A percentile compares a stretch with the other conserved stretches of the same genome.
Conservation (phyloP, 2,888 invertebrate species). For the Corbicula japonica region DNA sequence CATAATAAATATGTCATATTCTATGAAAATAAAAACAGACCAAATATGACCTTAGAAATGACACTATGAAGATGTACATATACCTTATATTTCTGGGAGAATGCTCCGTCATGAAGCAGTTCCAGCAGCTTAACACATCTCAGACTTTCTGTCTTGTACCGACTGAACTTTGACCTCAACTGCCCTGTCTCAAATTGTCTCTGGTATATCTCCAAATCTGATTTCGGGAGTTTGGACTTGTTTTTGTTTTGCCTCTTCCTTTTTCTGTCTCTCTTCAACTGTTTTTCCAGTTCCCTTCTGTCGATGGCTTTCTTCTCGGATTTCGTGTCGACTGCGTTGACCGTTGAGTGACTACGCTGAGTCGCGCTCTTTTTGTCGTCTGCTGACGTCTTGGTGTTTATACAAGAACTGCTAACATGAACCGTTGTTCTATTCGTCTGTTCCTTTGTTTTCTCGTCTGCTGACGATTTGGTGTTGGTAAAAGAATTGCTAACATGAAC, state of each 20-base stretch:
- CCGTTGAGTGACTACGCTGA: constrained; percentile 9
- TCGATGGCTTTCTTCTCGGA: neutral
- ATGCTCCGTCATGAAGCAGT: constrained; percentile 47
- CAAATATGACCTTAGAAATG: no score
- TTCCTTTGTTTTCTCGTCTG: neutral
- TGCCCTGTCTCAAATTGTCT: constrained; percentile 39
- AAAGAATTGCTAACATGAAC: constrained; percentile 20
- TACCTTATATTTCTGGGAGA: constrained; percentile 53
- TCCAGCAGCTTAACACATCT: constrained; percentile 33
- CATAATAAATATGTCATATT: no score
- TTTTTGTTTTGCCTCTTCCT: constrained; percentile 22
- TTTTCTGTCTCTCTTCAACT: constrained; percentile 5
- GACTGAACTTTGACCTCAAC: constrained; percentile 51
- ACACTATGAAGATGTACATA: no score
- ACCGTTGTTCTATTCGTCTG: constrained; percentile 2
- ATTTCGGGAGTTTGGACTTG: constrained; percentile 27
- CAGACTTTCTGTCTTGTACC: constrained; percentile 53
- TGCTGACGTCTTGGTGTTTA: neutral
- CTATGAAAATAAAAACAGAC: no score
- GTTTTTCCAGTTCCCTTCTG: constrained; percentile 5
- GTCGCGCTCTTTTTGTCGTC: neutral
- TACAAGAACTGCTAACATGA: constrained; percentile 15
- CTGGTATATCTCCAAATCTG: constrained; percentile 46
- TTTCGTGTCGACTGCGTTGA: neutral
- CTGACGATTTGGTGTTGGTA: neutral